Base-by-base conservation (phyloP, 2,113 vertebrate genomes). In the Platysteira castanea region DNA sequence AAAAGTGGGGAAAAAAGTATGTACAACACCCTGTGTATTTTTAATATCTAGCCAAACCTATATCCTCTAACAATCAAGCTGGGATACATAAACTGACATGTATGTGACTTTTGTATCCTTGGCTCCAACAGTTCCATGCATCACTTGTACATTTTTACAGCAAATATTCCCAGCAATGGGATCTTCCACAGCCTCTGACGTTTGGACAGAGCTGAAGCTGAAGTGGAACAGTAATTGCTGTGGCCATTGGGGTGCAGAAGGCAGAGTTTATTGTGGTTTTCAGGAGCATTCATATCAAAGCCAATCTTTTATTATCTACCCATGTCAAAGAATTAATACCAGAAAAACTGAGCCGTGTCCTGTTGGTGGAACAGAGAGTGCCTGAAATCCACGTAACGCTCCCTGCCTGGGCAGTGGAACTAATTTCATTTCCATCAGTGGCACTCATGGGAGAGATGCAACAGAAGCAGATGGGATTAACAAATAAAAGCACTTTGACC, bases 371-470 rank as follows among this genome's bases (percentile, higher is more conserved):
- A 31, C 52, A 31, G 52, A 5, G 52, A 53, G 46, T 13, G 49
- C 21, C n/a, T 26, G n/a, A n/a, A 53, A 44, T 13, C 30, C 4
- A 19, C 2, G 1, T 4, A 59, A 23, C 1, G 1, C 18, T 57
- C 10, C 53, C 54, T 31, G 20, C n/a, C 42, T 54, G 52, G 52
- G 28, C 57, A 69, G 23, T 1, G 22, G 10, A 30, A 41, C 9
- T 63, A 1, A 63, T 41, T 30, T 41, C 37, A 41, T 30, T 63
- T 10, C 60, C 60, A 30, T 30, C 37, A 30, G 39, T 35, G 56
- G 39, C 31, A 30, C 18, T 50, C 54, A 61, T 3, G 7, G 41
- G 50, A 19, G 22, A 79, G 28, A 35, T 3, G 2, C 3, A 49
- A 31, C 24, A 63, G 17, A 35, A 89, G 49, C 7, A 57, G 39